phyloP scores from a whole-genome alignment of 2,797 vertebrate genomes.

The Tamandua tetradactyla region DNA sequence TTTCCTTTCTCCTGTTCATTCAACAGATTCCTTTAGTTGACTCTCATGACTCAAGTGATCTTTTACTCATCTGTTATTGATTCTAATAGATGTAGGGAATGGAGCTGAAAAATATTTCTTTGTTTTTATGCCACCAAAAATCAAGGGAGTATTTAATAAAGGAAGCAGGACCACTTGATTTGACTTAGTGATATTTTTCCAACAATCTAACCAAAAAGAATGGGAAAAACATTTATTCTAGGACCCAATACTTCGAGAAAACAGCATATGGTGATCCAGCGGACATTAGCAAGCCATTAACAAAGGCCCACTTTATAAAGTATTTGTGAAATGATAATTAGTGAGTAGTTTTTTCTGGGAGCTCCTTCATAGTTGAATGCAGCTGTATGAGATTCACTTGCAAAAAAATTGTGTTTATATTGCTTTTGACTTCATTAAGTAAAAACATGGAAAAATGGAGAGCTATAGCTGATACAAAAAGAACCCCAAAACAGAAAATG shows the following conservation, averaged over 20 bases:
- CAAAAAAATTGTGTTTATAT: conserved; percentile 54
- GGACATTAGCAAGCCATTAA: neutral
- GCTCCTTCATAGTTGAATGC: conserved; percentile 39
- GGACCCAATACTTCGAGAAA: neutral
- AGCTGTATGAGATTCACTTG: conserved; percentile 55
- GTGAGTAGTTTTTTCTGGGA: conserved; percentile 32
- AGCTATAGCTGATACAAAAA: conserved; percentile 28
- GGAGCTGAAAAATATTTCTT: neutral
- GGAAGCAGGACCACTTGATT: neutral
- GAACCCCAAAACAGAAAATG: conserved; percentile 39
- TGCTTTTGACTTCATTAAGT: conserved; percentile 56
- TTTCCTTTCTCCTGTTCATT: neutral
- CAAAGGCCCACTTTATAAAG: conserved; percentile 5
- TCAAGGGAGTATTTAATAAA: neutral
- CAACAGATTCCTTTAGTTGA: neutral
- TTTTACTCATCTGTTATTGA: neutral
- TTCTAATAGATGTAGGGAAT: neutral
- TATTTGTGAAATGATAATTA: conserved; percentile 65
- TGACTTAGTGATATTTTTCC: neutral
- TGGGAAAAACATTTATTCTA: neutral
- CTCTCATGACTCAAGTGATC: neutral
- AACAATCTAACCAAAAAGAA: neutral
- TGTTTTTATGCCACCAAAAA: neutral
- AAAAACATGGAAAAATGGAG: conserved; percentile 55
- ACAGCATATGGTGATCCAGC: neutral